Percentiles rank a stretch among this genome's conserved stretches.
These are phyloP conservation scores for Brotula barbata DNA, from an alignment of 2,797 vertebrate genomes.

Conservation along the genomic window DNA sequence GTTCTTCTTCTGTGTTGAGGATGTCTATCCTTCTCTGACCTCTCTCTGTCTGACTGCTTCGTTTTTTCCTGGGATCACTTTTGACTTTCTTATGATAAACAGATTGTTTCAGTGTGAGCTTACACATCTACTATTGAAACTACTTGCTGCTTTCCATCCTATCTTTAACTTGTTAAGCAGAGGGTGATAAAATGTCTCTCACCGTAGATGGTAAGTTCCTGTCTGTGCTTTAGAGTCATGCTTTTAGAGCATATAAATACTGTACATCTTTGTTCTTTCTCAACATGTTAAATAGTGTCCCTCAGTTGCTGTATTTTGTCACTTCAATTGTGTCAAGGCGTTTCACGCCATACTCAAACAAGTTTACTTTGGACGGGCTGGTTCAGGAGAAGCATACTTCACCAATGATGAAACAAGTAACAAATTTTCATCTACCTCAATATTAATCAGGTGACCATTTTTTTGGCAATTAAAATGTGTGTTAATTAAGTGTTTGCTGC, in stretches of 20 bases:
- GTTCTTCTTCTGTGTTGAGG: slow-evolving; percentile 51
- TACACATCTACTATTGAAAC: not conserved
- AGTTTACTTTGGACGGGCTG: too few species aligned
- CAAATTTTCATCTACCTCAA: too few species aligned
- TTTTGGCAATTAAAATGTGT: too few species aligned
- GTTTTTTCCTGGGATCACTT: slow-evolving; percentile 35
- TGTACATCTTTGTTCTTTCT: not conserved
- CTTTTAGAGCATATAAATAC: too few species aligned
- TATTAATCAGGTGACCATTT: too few species aligned
- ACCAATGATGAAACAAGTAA: too few species aligned
- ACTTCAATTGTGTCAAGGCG: too few species aligned
- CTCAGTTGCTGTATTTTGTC: too few species aligned
- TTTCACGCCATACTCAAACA: too few species aligned
- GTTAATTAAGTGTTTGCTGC: too few species aligned
- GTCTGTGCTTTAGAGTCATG: not conserved
- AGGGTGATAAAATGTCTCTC: slow-evolving; percentile 57
- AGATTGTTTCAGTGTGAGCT: slow-evolving; percentile 7
- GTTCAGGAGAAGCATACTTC: too few species aligned
- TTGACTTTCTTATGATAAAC: not conserved
- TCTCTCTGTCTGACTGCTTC: not conserved
- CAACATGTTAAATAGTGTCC: not conserved
- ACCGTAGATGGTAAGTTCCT: slow-evolving; percentile 64
- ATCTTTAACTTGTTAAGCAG: not conserved
- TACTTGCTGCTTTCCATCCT: not conserved
- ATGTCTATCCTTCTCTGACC: slow-evolving; percentile 50